Evolutionary conservation across 2,113 vertebrate genomes (phyloP).

Genomic region (Perca fluviatilis): DNA sequence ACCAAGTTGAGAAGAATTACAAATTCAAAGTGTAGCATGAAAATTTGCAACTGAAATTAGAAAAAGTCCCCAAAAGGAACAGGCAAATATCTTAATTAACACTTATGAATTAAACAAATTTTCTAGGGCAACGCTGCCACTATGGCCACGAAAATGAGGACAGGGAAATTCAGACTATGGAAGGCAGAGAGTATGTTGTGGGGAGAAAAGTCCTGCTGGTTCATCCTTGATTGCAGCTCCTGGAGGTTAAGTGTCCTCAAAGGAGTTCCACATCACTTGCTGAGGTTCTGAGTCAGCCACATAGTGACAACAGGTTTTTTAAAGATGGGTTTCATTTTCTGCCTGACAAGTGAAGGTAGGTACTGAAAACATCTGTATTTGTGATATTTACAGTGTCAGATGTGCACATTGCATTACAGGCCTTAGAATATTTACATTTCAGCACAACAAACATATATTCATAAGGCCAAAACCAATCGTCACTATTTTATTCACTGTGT

Average conservation of each 20-base stretch:
- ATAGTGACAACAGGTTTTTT: conserved; percentile 23
- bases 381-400: neutral
- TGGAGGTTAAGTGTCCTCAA: conserved; percentile 6
- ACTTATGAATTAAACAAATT: conserved; percentile 26
- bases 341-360: neutral
- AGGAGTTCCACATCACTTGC: conserved; percentile 38
- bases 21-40: conserved; percentile 14
- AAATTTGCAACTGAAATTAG: neutral
- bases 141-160: conserved; percentile 3
- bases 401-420: neutral
- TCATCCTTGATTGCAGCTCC: too few species aligned
- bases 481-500: neutral
- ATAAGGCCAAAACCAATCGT: neutral
- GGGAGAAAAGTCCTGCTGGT: too few species aligned
- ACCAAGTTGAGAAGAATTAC: conserved; percentile 29
- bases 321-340: conserved; percentile 12
- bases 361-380: neutral
- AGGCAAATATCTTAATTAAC: conserved; percentile 24
- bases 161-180: conserved; percentile 30
- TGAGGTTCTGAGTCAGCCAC: conserved; percentile 41
- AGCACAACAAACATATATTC: neutral
- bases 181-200: too few species aligned
- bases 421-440: neutral
- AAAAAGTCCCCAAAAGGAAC: neutral
- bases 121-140: conserved; percentile 20